These are phyloP conservation scores for Nothoprocta perdicaria DNA, from an alignment of 2,113 vertebrate genomes.

Conservation along the genomic window DNA sequence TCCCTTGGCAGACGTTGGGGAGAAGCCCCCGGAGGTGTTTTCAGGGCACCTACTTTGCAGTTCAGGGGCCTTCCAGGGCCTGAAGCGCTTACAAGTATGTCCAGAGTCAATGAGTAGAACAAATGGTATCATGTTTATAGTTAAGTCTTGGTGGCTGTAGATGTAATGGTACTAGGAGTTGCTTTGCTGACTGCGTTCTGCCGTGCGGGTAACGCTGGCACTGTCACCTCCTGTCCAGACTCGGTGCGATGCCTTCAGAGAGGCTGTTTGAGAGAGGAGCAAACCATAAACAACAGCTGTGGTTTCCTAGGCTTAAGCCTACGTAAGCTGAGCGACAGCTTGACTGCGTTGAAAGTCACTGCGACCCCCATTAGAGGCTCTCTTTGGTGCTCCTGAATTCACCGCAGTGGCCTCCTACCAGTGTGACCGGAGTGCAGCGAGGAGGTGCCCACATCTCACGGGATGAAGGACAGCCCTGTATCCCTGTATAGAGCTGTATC, in stretches of 20 bases:
- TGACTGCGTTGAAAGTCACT: not conserved
- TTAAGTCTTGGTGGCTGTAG: not conserved
- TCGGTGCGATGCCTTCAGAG: conserved; percentile 1
- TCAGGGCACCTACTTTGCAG: not conserved
- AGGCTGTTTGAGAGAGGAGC: not conserved
- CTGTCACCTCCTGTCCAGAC: not conserved
- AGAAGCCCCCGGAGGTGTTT: not conserved
- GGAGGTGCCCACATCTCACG: not conserved
- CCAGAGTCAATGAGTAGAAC: not conserved
- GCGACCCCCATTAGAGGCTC: not conserved
- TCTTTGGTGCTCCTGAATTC: not conserved
- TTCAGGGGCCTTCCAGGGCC: not conserved
- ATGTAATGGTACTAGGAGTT: conserved; percentile 14
- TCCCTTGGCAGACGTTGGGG: not conserved
- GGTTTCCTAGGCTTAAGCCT: not conserved
- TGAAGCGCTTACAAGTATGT: not conserved
- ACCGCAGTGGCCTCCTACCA: not conserved
- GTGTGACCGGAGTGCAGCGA: fast-evolving
- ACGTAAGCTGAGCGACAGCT: not conserved
- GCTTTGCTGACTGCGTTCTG: conserved; percentile 56
- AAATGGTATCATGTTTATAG: not conserved
- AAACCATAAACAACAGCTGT: conserved; percentile 9
- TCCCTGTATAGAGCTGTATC: too few relatives aligned
- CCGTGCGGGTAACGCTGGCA: conserved; percentile 15
- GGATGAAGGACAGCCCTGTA: not conserved